Evolutionary conservation across 2,113 vertebrate genomes (phyloP).

Genomic region (Elanoides forficatus): DNA sequence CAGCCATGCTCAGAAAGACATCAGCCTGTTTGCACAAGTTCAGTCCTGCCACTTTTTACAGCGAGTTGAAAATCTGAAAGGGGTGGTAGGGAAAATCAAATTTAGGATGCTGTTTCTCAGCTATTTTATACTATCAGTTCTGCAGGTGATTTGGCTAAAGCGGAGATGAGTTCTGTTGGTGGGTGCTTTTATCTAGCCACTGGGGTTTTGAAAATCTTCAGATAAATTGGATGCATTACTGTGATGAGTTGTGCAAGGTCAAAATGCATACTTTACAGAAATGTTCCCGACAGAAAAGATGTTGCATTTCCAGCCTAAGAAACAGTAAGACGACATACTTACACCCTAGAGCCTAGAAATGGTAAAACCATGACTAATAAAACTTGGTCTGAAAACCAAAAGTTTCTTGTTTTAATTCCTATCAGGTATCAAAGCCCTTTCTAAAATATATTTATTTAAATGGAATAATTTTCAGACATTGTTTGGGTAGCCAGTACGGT

Average conservation of each 20-base stretch:
- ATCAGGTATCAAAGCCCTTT: neutral
- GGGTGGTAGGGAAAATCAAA: neutral
- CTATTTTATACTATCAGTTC: neutral
- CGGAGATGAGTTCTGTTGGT: neutral
- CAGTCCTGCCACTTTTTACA: neutral
- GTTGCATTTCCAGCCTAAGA: neutral
- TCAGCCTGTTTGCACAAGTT: neutral
- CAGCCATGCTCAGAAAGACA: neutral
- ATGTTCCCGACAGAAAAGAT: neutral
- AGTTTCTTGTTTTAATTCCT: neutral
- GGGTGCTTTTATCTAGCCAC: neutral
- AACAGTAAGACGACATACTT: neutral
- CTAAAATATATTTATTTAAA: neutral
- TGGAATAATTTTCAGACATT: neutral
- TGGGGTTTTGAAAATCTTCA: neutral
- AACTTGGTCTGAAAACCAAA: neutral
- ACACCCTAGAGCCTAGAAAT: neutral
- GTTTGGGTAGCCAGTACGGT: neutral
- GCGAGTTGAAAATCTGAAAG: neutral
- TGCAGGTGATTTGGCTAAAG: neutral
- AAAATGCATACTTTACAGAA: neutral
- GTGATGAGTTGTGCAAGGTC: neutral
- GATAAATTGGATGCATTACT: neutral
- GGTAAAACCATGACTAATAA: neutral
- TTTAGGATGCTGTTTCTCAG: neutral